phyloP scores from a whole-genome alignment of 1,140 invertebrate genomes.

The Procambarus clarkii region DNA sequence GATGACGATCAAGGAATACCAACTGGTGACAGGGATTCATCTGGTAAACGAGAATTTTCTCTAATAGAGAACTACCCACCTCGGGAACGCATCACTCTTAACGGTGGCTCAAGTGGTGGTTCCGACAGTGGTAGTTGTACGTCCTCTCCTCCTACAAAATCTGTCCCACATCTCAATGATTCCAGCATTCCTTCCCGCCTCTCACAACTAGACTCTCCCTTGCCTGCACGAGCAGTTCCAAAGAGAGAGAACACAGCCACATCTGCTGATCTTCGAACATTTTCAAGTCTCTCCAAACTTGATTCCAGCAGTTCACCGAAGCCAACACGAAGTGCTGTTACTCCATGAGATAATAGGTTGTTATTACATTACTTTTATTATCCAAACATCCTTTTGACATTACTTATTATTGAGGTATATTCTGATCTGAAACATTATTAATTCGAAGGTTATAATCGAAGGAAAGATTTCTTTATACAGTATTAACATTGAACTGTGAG shows the following conservation, averaged over 20 bases:
- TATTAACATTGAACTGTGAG: no score
- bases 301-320: constrained; percentile 15
- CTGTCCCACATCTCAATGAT: constrained; percentile 1
- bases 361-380: not conserved
- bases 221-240: not conserved
- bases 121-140: constrained; percentile 35
- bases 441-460: no score
- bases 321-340: constrained; percentile 48
- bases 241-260: constrained; percentile 16
- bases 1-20: not conserved
- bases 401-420: not conserved
- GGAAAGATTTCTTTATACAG: no score
- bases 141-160: constrained; percentile 2
- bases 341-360: constrained; percentile 6
- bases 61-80: constrained; percentile 58
- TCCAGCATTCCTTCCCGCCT: not conserved
- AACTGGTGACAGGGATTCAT: not conserved
- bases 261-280: constrained; percentile 25
- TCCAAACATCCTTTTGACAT: not conserved
- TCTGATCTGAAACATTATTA: not conserved
- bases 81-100: constrained; percentile 34
- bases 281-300: constrained; percentile 58
- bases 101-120: constrained; percentile 43
- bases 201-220: constrained; percentile 11
- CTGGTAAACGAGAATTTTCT: constrained; percentile 38